These are phyloP conservation scores for Sphaerodactylus townsendi DNA, from an alignment of 2,113 vertebrate genomes.

Conservation along the genomic window DNA sequence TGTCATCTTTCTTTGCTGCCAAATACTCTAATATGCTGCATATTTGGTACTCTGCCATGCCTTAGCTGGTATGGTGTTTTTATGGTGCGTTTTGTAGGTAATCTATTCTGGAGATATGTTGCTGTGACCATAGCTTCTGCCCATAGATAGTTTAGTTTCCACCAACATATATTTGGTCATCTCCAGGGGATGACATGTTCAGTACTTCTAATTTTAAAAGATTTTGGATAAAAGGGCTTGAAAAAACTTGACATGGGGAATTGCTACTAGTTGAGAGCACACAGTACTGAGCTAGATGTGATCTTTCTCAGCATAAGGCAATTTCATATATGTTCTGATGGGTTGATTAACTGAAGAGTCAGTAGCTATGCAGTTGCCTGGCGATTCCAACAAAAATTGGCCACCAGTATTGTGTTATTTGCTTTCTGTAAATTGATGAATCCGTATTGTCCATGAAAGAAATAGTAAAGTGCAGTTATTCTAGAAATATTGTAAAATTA, in stretches of 20 bases:
- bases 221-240: not conserved
- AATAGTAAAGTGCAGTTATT: not conserved
- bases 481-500: not conserved
- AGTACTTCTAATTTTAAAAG: not conserved
- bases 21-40: too few species aligned
- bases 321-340: not conserved
- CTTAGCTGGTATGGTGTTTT: too few species aligned
- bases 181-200: not conserved
- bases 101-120: too few species aligned
- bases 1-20: too few species aligned
- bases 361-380: accelerated
- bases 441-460: not conserved
- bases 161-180: too few species aligned
- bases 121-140: too few species aligned
- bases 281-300: not conserved
- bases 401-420: not conserved
- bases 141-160: too few species aligned
- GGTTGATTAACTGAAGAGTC: not conserved
- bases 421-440: not conserved
- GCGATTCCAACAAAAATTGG: not conserved
- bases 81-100: too few species aligned
- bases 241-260: not conserved
- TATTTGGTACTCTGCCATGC: too few species aligned
- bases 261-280: not conserved
- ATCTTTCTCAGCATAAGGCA: not conserved